phyloP scores from a whole-genome alignment of 1,140 invertebrate genomes.

The Lordiphosa clarofinis region DNA sequence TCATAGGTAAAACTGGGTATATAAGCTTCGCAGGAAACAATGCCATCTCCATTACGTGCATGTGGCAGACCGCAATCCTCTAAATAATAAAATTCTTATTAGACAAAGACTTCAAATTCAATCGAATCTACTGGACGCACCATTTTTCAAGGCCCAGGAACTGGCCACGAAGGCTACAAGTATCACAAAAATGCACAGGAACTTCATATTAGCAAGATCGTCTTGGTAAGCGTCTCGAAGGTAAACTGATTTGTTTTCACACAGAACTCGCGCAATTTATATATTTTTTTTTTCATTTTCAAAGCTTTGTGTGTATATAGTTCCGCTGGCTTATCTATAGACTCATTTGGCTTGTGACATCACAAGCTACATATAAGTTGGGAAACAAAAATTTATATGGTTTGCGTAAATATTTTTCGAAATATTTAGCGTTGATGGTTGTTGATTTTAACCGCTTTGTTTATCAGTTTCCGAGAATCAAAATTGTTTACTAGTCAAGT shows the following conservation, averaged over 20 bases:
- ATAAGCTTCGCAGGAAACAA: constrained; percentile 28
- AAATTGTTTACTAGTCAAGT: constrained; percentile 15
- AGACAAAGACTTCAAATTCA: not conserved
- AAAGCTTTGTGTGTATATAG: too few species aligned
- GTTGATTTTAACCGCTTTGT: constrained; percentile 15
- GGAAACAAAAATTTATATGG: constrained; percentile 17
- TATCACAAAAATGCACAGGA: constrained; percentile 26
- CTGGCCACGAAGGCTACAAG: constrained; percentile 13
- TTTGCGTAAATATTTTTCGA: constrained; percentile 13
- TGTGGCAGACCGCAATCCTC: constrained; percentile 33
- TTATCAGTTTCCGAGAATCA: constrained; percentile 17
- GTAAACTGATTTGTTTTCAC: constrained; percentile 9
- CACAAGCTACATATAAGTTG: not conserved
- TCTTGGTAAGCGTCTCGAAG: not conserved
- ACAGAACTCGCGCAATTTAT: not conserved
- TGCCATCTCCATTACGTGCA: constrained; percentile 29
- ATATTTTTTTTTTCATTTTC: constrained; percentile 22
- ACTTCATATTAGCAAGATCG: constrained; percentile 27
- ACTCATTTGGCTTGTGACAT: not conserved
- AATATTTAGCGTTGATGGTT: constrained; percentile 2
- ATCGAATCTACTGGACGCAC: constrained; percentile 11
- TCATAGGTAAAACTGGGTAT: constrained; percentile 82
- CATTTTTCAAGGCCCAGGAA: constrained; percentile 32
- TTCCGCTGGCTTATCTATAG: constrained; percentile 14
- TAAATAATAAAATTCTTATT: not conserved